These are phyloP conservation scores for Brienomyrus longianalis DNA, from an alignment of 2,113 vertebrate genomes.

Conservation along the genomic window DNA sequence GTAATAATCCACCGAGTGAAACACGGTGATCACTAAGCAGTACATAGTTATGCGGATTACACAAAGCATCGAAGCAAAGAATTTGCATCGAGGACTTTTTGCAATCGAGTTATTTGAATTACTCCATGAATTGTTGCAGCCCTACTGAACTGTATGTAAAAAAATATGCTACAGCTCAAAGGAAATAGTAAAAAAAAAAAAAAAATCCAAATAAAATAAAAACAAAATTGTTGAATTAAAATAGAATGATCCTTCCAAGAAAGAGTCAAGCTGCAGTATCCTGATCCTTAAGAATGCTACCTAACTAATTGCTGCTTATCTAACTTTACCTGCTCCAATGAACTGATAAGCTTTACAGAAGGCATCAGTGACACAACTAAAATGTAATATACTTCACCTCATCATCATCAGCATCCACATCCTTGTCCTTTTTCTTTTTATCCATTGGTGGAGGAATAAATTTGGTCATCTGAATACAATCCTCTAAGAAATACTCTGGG, in stretches of 20 bases:
- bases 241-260: neutral
- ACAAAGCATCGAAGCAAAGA: too few relatives aligned
- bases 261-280: neutral
- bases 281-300: neutral
- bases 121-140: too few relatives aligned
- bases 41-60: too few relatives aligned
- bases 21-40: too few relatives aligned
- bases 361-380: neutral
- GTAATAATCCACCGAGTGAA: too few relatives aligned
- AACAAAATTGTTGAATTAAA: neutral
- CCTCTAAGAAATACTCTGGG: conserved; percentile 91
- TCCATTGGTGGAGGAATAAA: conserved; percentile 84
- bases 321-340: neutral
- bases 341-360: neutral
- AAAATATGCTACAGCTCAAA: neutral
- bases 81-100: too few relatives aligned
- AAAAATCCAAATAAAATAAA: neutral
- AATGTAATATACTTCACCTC: conserved; percentile 59
- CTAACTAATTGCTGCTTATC: neutral
- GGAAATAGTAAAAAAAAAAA: neutral
- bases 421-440: conserved; percentile 88
- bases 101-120: too few relatives aligned
- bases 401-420: conserved; percentile 83
- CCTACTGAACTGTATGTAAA: neutral
- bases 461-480: conserved; percentile 91